These are phyloP conservation scores for Enteromius afrohamiltoni DNA, from an alignment of 2,797 vertebrate species.

Conservation along the genomic window DNA sequence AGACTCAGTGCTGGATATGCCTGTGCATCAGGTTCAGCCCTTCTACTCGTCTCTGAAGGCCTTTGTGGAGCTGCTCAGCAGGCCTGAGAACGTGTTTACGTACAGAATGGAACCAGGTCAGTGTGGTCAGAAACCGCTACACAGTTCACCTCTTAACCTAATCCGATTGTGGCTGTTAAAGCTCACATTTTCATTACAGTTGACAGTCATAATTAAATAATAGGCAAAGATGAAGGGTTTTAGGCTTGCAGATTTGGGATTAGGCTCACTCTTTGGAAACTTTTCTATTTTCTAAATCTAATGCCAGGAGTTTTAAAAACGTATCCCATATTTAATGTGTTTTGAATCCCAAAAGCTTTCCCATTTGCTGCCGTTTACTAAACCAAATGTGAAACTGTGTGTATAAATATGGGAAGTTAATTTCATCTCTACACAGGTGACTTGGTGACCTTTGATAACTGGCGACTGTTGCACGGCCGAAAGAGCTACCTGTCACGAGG, in stretches of 20 bases:
- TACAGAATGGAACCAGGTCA: conserved; percentile 91
- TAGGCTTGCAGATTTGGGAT: not conserved
- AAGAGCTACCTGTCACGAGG: conserved; percentile 72
- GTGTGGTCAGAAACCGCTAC: not conserved
- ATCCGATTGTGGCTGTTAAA: not conserved
- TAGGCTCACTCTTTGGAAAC: not conserved
- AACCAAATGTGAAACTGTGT: not conserved
- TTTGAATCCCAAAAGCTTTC: not conserved
- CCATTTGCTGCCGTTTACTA: not conserved
- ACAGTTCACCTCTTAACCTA: not conserved
- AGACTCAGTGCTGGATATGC: conserved; percentile 88
- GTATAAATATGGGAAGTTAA: not conserved
- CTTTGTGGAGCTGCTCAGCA: conserved; percentile 84
- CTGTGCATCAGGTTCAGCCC: conserved; percentile 84
- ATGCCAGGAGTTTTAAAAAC: not conserved
- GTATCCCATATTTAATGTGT: not conserved
- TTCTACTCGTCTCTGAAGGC: conserved; percentile 90
- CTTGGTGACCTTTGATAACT: conserved; percentile 92
- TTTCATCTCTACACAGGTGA: conserved; percentile 78
- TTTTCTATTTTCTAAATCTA: not conserved
- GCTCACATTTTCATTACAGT: not conserved
- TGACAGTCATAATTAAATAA: not conserved
- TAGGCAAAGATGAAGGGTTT: not conserved
- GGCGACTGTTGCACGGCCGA: conserved; percentile 89
- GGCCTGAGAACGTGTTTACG: conserved; percentile 79